phyloP scores from a whole-genome alignment of 1,140 invertebrate species.

The Chrysomallon squamiferum region DNA sequence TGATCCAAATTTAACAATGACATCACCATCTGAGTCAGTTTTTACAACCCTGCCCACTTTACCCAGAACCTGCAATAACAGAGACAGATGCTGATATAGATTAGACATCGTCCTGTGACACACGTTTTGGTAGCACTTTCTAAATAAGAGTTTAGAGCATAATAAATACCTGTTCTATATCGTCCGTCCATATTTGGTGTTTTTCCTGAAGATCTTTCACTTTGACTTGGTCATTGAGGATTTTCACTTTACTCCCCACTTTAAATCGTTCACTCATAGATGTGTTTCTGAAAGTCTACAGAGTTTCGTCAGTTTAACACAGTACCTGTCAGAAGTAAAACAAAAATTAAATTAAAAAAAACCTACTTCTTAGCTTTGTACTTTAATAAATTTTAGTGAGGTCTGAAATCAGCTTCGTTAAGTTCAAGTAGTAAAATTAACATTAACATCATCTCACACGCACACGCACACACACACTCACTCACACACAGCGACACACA shows the following conservation, averaged over 20 bases:
- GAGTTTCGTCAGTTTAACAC: too few relatives aligned
- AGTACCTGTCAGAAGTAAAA: too few relatives aligned
- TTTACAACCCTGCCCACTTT: constrained; percentile 39
- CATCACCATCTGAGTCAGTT: constrained; percentile 48
- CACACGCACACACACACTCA: neutral
- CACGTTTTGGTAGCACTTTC: neutral
- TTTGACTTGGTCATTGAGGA: neutral
- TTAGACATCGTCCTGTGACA: neutral
- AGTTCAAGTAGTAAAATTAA: neutral
- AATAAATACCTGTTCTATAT: neutral
- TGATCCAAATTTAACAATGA: constrained; percentile 37
- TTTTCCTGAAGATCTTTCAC: neutral
- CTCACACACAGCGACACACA: neutral
- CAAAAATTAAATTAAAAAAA: neutral
- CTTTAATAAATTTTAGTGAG: neutral
- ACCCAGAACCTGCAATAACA: constrained; percentile 28
- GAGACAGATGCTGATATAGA: neutral
- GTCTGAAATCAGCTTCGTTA: too few relatives aligned
- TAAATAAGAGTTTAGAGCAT: neutral
- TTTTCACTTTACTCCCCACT: neutral
- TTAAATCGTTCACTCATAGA: too few relatives aligned
- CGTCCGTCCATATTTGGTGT: neutral
- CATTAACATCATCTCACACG: neutral
- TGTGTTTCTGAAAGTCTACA: too few relatives aligned
- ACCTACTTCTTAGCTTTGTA: neutral